Percentiles rank a stretch among this genome's conserved stretches.
Conservation (phyloP, 2,113 vertebrate genomes). For the Hydrochoerus hydrochaeris region DNA sequence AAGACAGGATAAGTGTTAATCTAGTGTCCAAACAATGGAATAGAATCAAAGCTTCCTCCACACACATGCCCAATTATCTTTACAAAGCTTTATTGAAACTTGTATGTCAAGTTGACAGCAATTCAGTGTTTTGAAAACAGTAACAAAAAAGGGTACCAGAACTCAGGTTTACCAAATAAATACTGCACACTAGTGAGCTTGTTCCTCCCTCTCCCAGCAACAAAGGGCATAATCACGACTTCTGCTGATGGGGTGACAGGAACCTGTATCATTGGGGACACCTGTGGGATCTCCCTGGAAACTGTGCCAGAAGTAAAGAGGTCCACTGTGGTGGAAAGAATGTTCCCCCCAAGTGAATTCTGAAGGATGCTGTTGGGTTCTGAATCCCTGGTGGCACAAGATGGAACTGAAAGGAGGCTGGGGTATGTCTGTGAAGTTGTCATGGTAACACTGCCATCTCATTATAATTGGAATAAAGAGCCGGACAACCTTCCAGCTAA, state of each 20-base stretch:
- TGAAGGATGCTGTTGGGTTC: neutral
- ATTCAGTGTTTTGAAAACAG: conserved; percentile 71
- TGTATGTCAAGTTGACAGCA: conserved; percentile 73
- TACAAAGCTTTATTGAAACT: conserved; percentile 85
- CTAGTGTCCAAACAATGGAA: neutral
- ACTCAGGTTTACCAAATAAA: conserved; percentile 21
- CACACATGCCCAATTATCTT: neutral
- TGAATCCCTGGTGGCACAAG: neutral
- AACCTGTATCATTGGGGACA: neutral
- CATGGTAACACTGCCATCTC: neutral
- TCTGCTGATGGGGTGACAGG: neutral
- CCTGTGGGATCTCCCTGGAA: neutral
- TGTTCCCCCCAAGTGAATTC: neutral
- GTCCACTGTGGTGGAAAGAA: neutral
- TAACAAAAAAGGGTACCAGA: conserved; percentile 64
- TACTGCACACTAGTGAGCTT: neutral
- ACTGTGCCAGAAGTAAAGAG: neutral
- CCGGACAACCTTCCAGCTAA: neutral
- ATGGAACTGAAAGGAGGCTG: neutral
- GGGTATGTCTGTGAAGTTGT: neutral
- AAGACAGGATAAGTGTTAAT: neutral
- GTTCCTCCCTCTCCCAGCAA: neutral
- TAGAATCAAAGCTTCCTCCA: neutral
- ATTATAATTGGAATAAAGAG: neutral
- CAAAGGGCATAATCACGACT: neutral